Conservation (phyloP, 1,140 invertebrate species). For the Drosophila arawakana region DNA sequence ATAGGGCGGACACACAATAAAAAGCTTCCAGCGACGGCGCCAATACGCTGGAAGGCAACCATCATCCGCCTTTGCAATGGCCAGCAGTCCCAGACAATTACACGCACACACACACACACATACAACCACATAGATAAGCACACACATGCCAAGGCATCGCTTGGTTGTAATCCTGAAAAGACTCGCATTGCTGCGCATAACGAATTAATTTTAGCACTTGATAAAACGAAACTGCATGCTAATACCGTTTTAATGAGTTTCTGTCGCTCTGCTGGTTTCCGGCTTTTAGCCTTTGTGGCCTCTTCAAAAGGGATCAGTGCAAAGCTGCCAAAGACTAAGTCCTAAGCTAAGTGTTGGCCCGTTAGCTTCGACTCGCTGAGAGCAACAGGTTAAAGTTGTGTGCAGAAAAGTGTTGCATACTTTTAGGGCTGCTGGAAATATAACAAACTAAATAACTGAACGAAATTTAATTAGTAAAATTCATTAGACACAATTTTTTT, state of each 20-base stretch:
- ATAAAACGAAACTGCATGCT: conserved; percentile 68
- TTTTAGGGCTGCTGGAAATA: conserved; percentile 26
- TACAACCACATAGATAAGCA: not conserved
- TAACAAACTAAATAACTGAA: not conserved
- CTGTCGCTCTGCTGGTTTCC: conserved; percentile 25
- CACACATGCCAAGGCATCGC: conserved; percentile 22
- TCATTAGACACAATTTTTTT: conserved; percentile 15
- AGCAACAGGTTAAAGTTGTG: conserved; percentile 26
- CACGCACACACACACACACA: conserved; percentile 7
- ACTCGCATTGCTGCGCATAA: conserved; percentile 47
- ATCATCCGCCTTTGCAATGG: not conserved
- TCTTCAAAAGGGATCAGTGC: conserved; percentile 31
- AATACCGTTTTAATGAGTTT: conserved; percentile 75
- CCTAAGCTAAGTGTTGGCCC: conserved; percentile 55
- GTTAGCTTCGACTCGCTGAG: conserved; percentile 49
- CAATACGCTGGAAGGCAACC: conserved; percentile 60
- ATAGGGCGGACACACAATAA: conserved; percentile 37
- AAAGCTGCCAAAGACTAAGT: conserved; percentile 29
- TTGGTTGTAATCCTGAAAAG: conserved; percentile 8
- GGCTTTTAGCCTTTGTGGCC: conserved; percentile 31
- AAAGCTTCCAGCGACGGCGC: conserved; percentile 54
- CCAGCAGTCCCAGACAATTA: conserved; percentile 63
- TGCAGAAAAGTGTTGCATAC: conserved; percentile 40
- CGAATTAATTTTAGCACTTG: conserved; percentile 66
- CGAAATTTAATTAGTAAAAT: not conserved